Conservation (phyloP, 2,888 invertebrate genomes). For the Hoplodrina ambigua region DNA sequence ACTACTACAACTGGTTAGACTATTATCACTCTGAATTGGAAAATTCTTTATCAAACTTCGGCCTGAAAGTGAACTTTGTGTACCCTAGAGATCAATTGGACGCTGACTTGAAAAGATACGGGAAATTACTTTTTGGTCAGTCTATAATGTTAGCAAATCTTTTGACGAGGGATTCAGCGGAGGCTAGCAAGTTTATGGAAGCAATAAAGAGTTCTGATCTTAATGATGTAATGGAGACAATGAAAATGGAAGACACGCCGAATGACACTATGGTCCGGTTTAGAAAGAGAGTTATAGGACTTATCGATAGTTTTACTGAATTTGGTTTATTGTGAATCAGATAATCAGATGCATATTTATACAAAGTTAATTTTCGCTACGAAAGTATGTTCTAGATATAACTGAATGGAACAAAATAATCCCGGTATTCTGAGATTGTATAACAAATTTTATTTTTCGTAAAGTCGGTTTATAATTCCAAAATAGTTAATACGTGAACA, state of each 20-base stretch:
- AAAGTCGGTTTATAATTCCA: no score
- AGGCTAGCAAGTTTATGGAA: conserved; percentile 54
- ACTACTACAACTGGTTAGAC: conserved; percentile 70
- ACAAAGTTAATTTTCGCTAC: no score
- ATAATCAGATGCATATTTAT: no score
- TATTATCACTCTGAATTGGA: conserved; percentile 66
- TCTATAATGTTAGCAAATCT: conserved; percentile 57
- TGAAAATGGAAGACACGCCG: conserved; percentile 33
- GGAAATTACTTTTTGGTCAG: conserved; percentile 54
- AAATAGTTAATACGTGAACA: no score
- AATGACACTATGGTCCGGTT: conserved; percentile 39
- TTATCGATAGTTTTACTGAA: conserved; percentile 62
- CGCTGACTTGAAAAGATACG: conserved; percentile 64
- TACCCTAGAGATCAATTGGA: conserved; percentile 66
- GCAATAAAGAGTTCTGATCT: conserved; percentile 31
- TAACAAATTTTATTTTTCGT: no score
- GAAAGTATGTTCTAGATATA: no score
- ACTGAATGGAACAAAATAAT: no score
- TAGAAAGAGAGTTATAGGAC: conserved; percentile 57
- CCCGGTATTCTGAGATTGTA: no score
- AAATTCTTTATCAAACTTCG: conserved; percentile 57
- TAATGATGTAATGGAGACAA: background rate
- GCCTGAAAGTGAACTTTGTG: conserved; percentile 56
- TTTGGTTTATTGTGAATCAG: conserved; percentile 54
- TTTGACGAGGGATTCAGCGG: conserved; percentile 54